phyloP scores from a whole-genome alignment of 2,888 invertebrate genomes.

The Drosophila meridionalis region DNA sequence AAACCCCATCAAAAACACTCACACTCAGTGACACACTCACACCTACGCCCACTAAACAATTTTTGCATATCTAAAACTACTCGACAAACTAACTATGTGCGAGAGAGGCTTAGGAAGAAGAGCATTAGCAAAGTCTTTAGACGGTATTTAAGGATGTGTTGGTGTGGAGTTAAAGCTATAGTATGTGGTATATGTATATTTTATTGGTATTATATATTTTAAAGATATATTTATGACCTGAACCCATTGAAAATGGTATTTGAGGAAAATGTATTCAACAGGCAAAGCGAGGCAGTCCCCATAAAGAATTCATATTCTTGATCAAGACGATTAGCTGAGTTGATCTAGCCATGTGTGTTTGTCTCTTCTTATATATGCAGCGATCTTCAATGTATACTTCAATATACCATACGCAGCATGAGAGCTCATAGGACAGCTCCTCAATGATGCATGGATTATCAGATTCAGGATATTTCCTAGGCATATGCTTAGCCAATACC shows the following conservation, averaged over 20 bases:
- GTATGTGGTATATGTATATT: background rate
- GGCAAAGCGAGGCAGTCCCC: background rate
- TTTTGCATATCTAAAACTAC: constrained; percentile 7
- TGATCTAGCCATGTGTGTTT: background rate
- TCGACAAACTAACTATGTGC: background rate
- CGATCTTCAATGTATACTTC: no score
- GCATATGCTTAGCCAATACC: no score
- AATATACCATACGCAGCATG: no score
- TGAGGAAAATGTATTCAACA: background rate
- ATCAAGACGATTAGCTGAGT: background rate
- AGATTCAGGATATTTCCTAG: no score
- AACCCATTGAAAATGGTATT: background rate
- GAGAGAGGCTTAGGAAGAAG: background rate
- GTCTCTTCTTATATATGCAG: background rate
- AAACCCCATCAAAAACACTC: constrained; percentile 13
- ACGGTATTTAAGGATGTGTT: background rate
- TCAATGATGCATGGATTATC: no score
- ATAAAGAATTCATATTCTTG: background rate
- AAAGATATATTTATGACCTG: background rate
- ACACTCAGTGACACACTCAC: background rate
- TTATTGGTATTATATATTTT: background rate
- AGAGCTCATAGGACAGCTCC: no score
- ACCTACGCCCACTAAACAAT: background rate
- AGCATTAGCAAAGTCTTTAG: background rate
- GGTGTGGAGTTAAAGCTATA: background rate